phyloP scores from a whole-genome alignment of 2,888 invertebrate genomes.

The Diarsia mendica region DNA sequence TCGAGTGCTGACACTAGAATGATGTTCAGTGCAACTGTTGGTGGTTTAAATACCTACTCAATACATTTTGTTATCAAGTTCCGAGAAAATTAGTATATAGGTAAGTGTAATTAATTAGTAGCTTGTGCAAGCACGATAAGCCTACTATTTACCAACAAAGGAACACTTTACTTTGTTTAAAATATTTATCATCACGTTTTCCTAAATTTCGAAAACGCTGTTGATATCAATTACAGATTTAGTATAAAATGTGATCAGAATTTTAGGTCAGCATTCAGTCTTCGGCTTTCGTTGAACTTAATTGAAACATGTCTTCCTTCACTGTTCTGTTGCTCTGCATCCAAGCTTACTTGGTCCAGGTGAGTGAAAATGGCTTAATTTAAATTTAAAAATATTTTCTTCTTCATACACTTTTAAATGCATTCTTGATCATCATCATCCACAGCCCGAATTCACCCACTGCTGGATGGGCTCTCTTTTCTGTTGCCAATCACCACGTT shows the following conservation, averaged over 20 bases:
- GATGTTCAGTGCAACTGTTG: constrained; percentile 10
- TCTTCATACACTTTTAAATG: too few relatives aligned
- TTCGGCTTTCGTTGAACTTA: background rate
- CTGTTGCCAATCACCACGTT: too few relatives aligned
- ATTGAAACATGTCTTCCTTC: constrained; percentile 48
- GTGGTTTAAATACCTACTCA: constrained; percentile 20
- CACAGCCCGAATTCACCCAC: too few relatives aligned
- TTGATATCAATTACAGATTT: background rate
- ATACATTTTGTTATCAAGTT: background rate
- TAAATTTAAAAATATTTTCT: too few relatives aligned
- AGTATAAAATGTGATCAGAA: background rate
- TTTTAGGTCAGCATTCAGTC: background rate
- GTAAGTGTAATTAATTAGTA: background rate
- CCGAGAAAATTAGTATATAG: background rate
- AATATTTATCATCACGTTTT: too few relatives aligned
- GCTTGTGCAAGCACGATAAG: background rate
- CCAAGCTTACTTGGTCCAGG: background rate
- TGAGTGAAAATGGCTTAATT: background rate
- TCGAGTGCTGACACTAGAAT: constrained; percentile 35
- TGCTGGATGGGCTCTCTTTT: too few relatives aligned
- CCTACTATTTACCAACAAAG: background rate
- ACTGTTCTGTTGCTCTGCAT: constrained; percentile 12
- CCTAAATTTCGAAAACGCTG: too few relatives aligned
- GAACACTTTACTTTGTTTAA: background rate
- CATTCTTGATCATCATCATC: too few relatives aligned